These are phyloP conservation scores for Dicycla oo DNA, from an alignment of 2,888 invertebrate species.

Conservation along the genomic window DNA sequence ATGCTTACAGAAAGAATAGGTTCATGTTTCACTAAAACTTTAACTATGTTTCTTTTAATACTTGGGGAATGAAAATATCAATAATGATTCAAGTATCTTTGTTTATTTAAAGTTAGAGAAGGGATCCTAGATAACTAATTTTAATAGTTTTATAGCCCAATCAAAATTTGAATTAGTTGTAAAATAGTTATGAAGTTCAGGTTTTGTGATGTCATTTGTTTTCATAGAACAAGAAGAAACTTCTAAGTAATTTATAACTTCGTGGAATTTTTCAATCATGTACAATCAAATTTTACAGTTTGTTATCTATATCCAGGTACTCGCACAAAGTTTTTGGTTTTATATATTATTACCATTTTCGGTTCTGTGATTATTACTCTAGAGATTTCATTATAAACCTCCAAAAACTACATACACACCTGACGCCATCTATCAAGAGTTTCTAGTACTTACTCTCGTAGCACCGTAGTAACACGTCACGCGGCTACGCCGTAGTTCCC, in stretches of 20 bases:
- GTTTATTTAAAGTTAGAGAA: background rate
- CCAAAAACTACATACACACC: constrained; percentile 2
- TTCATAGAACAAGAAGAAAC: constrained; percentile 2
- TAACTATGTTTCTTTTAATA: background rate
- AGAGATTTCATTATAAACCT: background rate
- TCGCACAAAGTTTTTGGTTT: too few relatives aligned
- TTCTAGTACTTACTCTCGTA: constrained; percentile 20
- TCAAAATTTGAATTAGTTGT: background rate
- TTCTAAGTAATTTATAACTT: background rate
- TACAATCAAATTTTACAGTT: background rate
- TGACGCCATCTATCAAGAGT: constrained; percentile 58
- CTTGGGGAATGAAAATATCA: background rate
- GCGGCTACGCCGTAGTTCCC: background rate
- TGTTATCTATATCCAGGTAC: background rate
- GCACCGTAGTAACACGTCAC: background rate
- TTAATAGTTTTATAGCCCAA: background rate
- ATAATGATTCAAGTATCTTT: background rate
- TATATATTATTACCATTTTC: too few relatives aligned
- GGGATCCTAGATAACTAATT: background rate
- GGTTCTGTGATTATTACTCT: too few relatives aligned
- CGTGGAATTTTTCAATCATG: background rate
- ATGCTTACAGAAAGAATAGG: background rate
- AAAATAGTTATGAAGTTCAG: background rate
- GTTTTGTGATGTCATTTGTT: constrained; percentile 2
- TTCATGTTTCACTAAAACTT: background rate